These are phyloP conservation scores for Eutrigla gurnardus DNA, from an alignment of 2,797 vertebrate species.

Conservation along the genomic window DNA sequence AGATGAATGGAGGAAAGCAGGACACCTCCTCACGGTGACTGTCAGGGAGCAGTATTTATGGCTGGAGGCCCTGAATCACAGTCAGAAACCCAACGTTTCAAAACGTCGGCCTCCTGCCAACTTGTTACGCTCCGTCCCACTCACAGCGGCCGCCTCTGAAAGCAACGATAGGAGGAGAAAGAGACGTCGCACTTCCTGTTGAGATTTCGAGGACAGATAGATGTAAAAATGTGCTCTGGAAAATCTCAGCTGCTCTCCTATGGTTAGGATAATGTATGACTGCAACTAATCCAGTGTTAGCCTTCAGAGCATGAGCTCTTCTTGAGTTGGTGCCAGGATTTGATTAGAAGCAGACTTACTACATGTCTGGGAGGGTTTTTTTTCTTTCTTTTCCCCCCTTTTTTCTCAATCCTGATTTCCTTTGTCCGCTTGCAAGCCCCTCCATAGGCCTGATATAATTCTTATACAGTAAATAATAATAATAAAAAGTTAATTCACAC, in stretches of 20 bases:
- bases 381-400: slow-evolving; percentile 10
- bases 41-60: slow-evolving; percentile 39
- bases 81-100: slow-evolving; percentile 48
- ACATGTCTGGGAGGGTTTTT: slow-evolving; percentile 53
- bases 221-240: slow-evolving; percentile 57
- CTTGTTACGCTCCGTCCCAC: slow-evolving; percentile 49
- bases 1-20: slow-evolving; percentile 21
- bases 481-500: not conserved
- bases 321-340: slow-evolving; percentile 65
- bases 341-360: slow-evolving; percentile 76
- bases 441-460: slow-evolving; percentile 17
- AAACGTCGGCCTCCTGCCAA: slow-evolving; percentile 54
- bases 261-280: slow-evolving; percentile 73
- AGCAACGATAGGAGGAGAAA: slow-evolving; percentile 43
- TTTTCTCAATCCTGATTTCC: slow-evolving; percentile 29
- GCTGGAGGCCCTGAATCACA: slow-evolving; percentile 43
- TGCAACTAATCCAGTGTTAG: slow-evolving; percentile 65
- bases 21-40: slow-evolving; percentile 32
- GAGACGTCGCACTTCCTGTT: slow-evolving; percentile 67
- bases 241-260: slow-evolving; percentile 66
- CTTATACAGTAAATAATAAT: not conserved
- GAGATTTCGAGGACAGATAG: slow-evolving; percentile 64
- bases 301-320: slow-evolving; percentile 62
- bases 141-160: slow-evolving; percentile 49
- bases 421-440: slow-evolving; percentile 53